phyloP scores from a whole-genome alignment of 2,797 vertebrate species.

The Mormyrops attenuatus region DNA sequence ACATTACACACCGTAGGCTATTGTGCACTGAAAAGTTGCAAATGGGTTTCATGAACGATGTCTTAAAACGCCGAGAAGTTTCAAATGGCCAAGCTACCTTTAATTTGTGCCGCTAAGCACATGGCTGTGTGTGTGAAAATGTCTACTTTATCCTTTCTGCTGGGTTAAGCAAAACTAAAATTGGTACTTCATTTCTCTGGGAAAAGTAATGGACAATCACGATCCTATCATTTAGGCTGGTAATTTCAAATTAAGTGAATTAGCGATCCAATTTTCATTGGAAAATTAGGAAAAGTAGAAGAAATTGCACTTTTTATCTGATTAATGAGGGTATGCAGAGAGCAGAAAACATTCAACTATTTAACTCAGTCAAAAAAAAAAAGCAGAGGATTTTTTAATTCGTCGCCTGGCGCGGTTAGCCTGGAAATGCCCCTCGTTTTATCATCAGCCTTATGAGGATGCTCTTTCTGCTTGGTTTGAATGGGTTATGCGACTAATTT shows the following conservation, averaged over 20 bases:
- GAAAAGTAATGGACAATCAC: conserved; percentile 8
- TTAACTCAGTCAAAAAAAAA: conserved; percentile 12
- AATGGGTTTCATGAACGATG: neutral
- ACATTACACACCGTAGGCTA: neutral
- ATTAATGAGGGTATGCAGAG: conserved; percentile 10
- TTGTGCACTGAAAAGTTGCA: neutral
- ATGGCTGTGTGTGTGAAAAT: neutral
- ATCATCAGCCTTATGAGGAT: conserved; percentile 67
- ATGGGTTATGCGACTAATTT: conserved; percentile 65
- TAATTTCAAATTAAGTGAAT: conserved; percentile 19
- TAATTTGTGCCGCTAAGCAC: neutral
- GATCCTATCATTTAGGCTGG: neutral
- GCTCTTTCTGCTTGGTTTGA: conserved; percentile 67
- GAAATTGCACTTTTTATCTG: conserved; percentile 17
- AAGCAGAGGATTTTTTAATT: conserved; percentile 27
- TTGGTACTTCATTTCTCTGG: neutral
- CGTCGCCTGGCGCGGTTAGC: conserved; percentile 68
- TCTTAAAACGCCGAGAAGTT: neutral
- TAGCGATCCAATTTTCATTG: conserved; percentile 8
- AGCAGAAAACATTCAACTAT: neutral
- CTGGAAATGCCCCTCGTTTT: neutral
- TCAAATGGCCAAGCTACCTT: neutral
- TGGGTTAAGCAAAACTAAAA: conserved; percentile 8
- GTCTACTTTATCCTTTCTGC: neutral
- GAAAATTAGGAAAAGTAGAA: conserved; percentile 12